Conservation (phyloP, 2,113 vertebrate genomes). For the Alectura lathami region DNA sequence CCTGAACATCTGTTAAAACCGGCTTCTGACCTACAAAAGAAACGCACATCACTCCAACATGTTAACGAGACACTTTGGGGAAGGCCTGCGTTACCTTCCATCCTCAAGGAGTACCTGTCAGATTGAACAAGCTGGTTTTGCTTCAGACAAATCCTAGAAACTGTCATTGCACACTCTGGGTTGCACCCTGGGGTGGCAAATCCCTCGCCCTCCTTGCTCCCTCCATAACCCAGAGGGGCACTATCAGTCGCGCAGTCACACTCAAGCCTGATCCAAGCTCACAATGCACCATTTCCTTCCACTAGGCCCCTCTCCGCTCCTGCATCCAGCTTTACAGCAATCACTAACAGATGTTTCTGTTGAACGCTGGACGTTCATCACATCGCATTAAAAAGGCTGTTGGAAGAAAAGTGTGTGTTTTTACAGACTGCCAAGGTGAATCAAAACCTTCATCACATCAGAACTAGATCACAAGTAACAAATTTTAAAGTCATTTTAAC, state of each 20-base stretch:
- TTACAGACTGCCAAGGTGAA: neutral
- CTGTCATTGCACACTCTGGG: neutral
- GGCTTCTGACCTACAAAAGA: conserved; percentile 88
- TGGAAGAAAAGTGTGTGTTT: neutral
- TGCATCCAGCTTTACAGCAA: neutral
- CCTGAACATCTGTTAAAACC: conserved; percentile 95
- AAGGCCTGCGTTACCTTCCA: neutral
- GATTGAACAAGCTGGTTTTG: neutral
- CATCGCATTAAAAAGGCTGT: neutral
- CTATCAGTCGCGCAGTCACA: neutral
- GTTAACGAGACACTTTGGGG: neutral
- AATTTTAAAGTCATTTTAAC: neutral
- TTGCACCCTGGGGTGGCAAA: neutral
- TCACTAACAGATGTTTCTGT: neutral
- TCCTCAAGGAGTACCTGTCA: neutral
- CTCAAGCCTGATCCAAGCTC: neutral
- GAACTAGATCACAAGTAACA: neutral
- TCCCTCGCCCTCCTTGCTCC: neutral
- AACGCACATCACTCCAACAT: neutral
- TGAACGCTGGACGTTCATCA: neutral
- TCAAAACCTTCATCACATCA: neutral
- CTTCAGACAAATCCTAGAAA: neutral
- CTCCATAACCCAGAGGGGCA: neutral
- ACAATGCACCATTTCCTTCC: too few relatives aligned
- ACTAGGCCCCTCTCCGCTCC: neutral